phyloP scores from a whole-genome alignment of 2,113 vertebrate genomes.

The Oncorhynchus clarkii region DNA sequence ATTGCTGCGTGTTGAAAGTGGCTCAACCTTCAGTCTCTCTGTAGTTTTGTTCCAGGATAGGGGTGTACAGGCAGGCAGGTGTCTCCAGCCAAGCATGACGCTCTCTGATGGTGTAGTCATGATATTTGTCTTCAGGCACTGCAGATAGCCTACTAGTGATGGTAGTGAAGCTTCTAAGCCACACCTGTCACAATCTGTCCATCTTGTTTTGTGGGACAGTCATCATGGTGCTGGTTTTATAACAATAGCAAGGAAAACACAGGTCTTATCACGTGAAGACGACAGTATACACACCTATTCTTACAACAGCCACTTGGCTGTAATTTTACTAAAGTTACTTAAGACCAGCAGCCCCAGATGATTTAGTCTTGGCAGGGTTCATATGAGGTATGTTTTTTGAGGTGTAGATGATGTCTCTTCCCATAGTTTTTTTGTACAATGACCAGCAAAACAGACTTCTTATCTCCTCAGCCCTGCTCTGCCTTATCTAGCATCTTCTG shows the following conservation, averaged over 20 bases:
- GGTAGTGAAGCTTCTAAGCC: conserved; percentile 4
- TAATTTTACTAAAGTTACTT: neutral
- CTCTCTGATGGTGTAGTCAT: conserved; percentile 27
- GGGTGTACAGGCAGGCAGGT: conserved; percentile 1
- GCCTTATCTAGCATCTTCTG: conserved; percentile 54
- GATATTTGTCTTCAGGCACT: conserved; percentile 33
- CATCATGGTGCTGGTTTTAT: conserved; percentile 20
- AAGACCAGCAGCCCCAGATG: conserved; percentile 6
- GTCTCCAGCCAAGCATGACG: conserved; percentile 29
- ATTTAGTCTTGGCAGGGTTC: conserved; percentile 47
- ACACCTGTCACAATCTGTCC: conserved; percentile 16
- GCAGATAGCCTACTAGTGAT: neutral
- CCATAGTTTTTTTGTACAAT: conserved; percentile 45
- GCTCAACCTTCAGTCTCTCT: too few species aligned
- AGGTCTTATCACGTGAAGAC: neutral
- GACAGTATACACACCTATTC: neutral
- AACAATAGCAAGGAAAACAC: conserved; percentile 25
- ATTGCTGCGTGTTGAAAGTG: conserved; percentile 1
- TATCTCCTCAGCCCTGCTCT: conserved; percentile 54
- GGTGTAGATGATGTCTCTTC: conserved; percentile 48
- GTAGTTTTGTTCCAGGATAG: neutral
- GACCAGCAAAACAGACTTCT: conserved; percentile 46
- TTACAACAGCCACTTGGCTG: neutral
- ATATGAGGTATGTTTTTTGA: conserved; percentile 36
- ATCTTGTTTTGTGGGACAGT: conserved; percentile 3